Conservation (phyloP, 2,888 invertebrate genomes). For the Dilophus febrilis region DNA sequence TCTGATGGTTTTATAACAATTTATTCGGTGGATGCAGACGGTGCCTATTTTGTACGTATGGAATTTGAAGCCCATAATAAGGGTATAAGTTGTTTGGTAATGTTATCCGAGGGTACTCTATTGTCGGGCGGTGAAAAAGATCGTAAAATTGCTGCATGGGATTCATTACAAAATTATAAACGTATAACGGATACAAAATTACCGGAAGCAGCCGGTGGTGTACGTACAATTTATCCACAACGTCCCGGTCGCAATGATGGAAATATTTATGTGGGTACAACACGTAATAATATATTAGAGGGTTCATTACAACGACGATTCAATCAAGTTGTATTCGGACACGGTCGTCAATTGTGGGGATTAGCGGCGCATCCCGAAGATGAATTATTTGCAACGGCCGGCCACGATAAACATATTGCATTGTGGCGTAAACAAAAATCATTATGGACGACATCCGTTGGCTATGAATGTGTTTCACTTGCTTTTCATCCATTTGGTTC, state of each 20-base stretch:
- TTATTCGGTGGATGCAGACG: conserved; percentile 77
- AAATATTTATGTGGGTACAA: conserved; percentile 81
- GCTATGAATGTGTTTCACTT: conserved; percentile 75
- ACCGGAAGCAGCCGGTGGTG: conserved; percentile 74
- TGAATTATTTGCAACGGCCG: conserved; percentile 81
- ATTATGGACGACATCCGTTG: conserved; percentile 73
- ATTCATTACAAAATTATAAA: conserved; percentile 76
- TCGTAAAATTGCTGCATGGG: conserved; percentile 83
- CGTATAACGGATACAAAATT: conserved; percentile 81
- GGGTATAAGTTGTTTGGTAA: conserved; percentile 69
- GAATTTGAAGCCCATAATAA: conserved; percentile 81
- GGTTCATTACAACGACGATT: conserved; percentile 80
- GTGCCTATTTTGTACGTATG: conserved; percentile 74
- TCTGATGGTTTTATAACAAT: conserved; percentile 82
- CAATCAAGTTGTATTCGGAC: conserved; percentile 74
- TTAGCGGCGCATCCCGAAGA: conserved; percentile 80
- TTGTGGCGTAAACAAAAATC: conserved; percentile 80
- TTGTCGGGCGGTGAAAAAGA: conserved; percentile 84
- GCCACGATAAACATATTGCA: conserved; percentile 78
- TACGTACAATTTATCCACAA: conserved; percentile 77
- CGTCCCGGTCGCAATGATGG: conserved; percentile 76
- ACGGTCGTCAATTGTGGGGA: conserved; percentile 74
- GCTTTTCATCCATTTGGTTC: conserved; percentile 79
- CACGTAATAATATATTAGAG: conserved; percentile 74
- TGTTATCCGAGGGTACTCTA: conserved; percentile 79